A percentile compares a stretch with the other conserved stretches of the same genome.
phyloP scores from a whole-genome alignment of 64 coral and sea anemone species.

The Porites lutea region DNA sequence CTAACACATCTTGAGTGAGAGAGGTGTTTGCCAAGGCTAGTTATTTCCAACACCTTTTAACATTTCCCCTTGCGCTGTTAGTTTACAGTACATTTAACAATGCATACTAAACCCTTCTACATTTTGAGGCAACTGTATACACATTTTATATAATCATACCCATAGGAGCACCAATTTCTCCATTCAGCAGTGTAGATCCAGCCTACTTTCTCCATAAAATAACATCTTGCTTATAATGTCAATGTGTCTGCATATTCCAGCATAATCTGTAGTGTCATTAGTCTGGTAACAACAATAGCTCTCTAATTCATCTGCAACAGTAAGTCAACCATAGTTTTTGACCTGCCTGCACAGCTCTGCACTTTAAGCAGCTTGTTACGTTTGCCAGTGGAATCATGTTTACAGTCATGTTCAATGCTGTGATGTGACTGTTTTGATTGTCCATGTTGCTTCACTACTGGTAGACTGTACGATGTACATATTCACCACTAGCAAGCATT shows the following conservation, averaged over 20 bases:
- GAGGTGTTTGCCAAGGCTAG: not conserved
- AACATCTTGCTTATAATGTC: not conserved
- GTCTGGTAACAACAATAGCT: too few species aligned
- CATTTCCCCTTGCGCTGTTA: too few species aligned
- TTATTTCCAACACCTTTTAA: not conserved
- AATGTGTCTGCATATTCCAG: not conserved
- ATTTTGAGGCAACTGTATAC: not conserved
- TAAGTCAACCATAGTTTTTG: not conserved
- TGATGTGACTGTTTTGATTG: too few species aligned
- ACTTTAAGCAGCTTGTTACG: not conserved
- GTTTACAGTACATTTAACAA: not conserved
- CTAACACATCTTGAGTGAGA: too few species aligned
- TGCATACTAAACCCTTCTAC: too few species aligned
- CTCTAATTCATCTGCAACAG: not conserved
- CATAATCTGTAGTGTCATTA: not conserved
- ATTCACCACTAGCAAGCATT: not conserved
- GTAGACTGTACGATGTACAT: too few species aligned
- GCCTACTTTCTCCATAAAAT: constrained; percentile 38
- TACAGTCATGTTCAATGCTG: not conserved
- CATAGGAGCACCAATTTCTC: not conserved
- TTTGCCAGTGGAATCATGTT: not conserved
- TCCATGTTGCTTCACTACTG: not conserved
- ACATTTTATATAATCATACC: not conserved
- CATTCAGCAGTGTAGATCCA: constrained; percentile 14
- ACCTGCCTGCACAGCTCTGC: not conserved